These are phyloP conservation scores for Peromyscus attwateri DNA, from an alignment of 2,797 vertebrate genomes.

Conservation along the genomic window DNA sequence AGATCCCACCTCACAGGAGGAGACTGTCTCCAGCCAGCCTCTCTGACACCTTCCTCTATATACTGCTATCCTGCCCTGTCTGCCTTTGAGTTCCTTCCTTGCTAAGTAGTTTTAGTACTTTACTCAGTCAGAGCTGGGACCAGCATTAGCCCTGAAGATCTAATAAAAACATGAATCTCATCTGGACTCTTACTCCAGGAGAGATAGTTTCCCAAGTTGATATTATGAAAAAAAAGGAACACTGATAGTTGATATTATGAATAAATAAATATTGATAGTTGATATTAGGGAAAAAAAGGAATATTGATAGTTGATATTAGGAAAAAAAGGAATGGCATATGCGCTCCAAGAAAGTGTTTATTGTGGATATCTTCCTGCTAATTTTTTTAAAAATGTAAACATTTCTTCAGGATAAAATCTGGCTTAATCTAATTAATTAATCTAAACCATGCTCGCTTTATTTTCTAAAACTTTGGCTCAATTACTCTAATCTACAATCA, in stretches of 20 bases:
- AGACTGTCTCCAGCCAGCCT: background rate
- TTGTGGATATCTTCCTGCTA: background rate
- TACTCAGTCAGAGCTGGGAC: background rate
- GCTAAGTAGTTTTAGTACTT: background rate
- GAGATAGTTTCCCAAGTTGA: background rate
- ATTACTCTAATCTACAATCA: background rate
- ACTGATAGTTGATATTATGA: background rate
- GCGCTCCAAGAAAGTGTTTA: background rate
- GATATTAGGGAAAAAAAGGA: background rate
- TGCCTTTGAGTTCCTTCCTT: background rate
- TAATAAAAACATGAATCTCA: background rate
- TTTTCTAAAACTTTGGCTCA: background rate
- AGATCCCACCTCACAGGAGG: background rate
- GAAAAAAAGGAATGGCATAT: background rate
- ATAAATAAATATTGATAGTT: background rate
- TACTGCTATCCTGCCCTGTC: background rate
- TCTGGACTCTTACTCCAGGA: background rate
- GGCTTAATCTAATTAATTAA: background rate
- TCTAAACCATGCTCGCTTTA: background rate
- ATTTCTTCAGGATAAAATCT: constrained; percentile 10
- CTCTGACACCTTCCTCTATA: background rate
- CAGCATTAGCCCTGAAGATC: background rate
- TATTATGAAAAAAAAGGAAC: background rate
- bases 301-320: background rate
- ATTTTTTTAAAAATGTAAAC: background rate